A percentile compares a stretch with the other conserved stretches of the same genome.
These are phyloP conservation scores for Thalassoma bifasciatum DNA, from an alignment of 2,113 vertebrate species.

Conservation along the genomic window DNA sequence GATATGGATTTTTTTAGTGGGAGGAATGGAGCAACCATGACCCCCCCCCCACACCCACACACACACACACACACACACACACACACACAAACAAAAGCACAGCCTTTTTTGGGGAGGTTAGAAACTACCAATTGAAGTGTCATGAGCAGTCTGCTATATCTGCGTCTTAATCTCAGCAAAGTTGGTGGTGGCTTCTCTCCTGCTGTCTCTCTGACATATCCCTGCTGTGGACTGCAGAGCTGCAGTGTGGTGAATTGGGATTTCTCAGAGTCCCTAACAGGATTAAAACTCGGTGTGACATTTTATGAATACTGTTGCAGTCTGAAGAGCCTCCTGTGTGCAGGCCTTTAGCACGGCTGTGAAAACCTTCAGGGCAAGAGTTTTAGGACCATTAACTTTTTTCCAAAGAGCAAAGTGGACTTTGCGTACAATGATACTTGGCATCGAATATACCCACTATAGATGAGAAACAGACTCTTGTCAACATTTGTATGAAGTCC, in stretches of 20 bases:
- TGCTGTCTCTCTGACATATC: conserved; percentile 6
- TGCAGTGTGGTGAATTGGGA: conserved; percentile 35
- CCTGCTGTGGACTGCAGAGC: conserved; percentile 19
- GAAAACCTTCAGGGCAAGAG: conserved; percentile 14
- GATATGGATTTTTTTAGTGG: neutral
- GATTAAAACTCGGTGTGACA: conserved; percentile 61
- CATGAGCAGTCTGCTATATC: neutral
- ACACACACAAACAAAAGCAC: too few species aligned
- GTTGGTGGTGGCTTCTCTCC: conserved; percentile 7
- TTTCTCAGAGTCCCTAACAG: conserved; percentile 51
- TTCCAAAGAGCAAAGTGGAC: neutral
- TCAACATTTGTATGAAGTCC: too few species aligned
- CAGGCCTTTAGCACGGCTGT: conserved; percentile 7
- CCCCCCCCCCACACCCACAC: too few species aligned
- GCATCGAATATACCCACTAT: neutral
- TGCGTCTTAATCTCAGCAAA: neutral
- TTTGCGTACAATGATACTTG: neutral
- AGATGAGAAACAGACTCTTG: neutral
- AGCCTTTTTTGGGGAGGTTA: too few species aligned
- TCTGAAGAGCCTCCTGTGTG: conserved; percentile 37
- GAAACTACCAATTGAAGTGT: neutral
- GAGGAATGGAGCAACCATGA: neutral
- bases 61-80: too few species aligned
- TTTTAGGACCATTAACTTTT: conserved; percentile 16
- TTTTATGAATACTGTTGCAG: conserved; percentile 51